Base-by-base conservation (phyloP, 2,888 invertebrate genomes). In the Halocaridina rubra region DNA sequence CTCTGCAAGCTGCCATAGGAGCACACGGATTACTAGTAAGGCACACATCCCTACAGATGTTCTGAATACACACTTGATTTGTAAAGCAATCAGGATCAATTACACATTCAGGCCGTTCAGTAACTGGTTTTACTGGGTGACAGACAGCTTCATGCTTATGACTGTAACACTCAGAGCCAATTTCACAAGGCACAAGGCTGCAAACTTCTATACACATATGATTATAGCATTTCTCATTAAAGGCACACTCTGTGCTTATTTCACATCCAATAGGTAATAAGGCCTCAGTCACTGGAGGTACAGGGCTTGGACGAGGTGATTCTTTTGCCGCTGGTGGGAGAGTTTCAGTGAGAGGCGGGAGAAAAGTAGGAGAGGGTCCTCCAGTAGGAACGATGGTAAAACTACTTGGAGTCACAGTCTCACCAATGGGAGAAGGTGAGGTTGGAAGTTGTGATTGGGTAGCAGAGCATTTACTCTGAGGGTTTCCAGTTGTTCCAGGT, bases 21-120 rank as follows among this genome's bases (percentile, higher is more conserved):
- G 93, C 91, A 90, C 97, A 97, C 7, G 97, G 97, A 91, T 97
- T 94, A 88, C 95, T 94, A 24, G 80, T 75, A 22, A 86, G 61
- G 74, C 88, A 88, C 8, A 84, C 84, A 59, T 88, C 87, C 67
- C 81, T 79, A 89, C 97, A 97, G 90, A 94, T 94, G 81, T 94
- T 93, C 89, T 94, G 94, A 85, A 97, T 93, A 90, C 97, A 97
- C 7, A 97, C 96, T 86, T 87, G 87, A n/a, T 88, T 76, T 77
- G 88, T 77, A 87, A 87, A 0, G 96, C 96, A 91, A 96, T 96
- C 80, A 57, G 64, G 69, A 75, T 88, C 88, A 22, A 79, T 24
- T 3, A 84, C 61, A 74, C 88, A 88, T 74, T 88, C 85, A 24
- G 88, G 88, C 29, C 78, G 93, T 93, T 0, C 96, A 95, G 72